Evolutionary conservation across 2,888 invertebrate species (phyloP).

Genomic region (Phytoseiulus persimilis): DNA sequence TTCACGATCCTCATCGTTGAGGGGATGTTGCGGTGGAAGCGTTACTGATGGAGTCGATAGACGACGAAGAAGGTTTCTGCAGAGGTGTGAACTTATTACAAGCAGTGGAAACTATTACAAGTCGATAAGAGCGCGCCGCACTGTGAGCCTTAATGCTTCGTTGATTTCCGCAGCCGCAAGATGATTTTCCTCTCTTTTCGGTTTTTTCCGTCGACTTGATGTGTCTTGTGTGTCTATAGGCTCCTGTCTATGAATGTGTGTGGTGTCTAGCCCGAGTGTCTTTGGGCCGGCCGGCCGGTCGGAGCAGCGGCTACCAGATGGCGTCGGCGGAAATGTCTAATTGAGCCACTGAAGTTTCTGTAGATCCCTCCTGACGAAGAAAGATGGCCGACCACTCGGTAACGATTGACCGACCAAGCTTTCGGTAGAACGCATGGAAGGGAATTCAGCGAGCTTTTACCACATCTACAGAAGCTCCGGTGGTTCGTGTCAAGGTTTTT

Average conservation of each 20-base stretch:
- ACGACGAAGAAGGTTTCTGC: background rate
- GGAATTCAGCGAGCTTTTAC: background rate
- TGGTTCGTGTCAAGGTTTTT: background rate
- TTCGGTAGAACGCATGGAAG: background rate
- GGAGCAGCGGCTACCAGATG: background rate
- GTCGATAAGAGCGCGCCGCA: background rate
- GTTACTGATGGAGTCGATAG: background rate
- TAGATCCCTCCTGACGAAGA: background rate
- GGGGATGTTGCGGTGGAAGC: background rate
- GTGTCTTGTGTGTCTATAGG: background rate
- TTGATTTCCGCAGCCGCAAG: background rate
- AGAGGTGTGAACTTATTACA: background rate
- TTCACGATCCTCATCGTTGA: background rate
- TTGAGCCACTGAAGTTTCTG: background rate
- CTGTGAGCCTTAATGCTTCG: background rate
- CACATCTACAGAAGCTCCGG: background rate
- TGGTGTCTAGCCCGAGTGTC: background rate
- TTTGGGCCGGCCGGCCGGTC: background rate
- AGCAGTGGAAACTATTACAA: background rate
- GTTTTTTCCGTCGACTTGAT: background rate
- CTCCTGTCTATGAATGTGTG: background rate
- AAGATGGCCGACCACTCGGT: background rate
- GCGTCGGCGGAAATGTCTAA: conserved; percentile 5
- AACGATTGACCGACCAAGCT: background rate
- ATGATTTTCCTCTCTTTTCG: background rate